Base-by-base conservation (phyloP, 1,140 invertebrate genomes). In the Dreissena rostriformis region DNA sequence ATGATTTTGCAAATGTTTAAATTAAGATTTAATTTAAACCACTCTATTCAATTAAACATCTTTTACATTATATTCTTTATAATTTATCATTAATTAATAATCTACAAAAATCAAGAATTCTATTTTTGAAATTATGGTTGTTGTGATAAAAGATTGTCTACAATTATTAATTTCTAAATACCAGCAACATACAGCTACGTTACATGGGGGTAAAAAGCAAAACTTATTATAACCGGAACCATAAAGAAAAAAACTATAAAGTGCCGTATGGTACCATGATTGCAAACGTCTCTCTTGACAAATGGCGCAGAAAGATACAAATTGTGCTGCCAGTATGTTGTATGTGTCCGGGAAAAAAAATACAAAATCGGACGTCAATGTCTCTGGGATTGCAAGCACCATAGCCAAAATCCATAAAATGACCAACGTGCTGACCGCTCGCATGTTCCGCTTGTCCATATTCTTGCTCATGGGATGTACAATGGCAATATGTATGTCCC, bases 221-320 rank as follows among this genome's bases (percentile, higher is more conserved):
- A 96, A 82, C 98, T 98, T 22, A 98, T 95, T 2, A 95, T 93
- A 39, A 98, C 93, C 0, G 98, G 98, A 53, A 98, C 93, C 0
- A 96, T 95, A 93, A 98, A 98, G 91, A n/a, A n/a, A n/a, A 97
- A 97, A 22, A 97, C 94, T 24, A 98, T 92, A 91, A 98, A 98
- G 95, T 0, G 94, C 91, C 86, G 95, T 95, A 0, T 96, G 95
- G 91, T 98, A 98, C 83, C 93, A 93, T 0, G 94, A 88, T 0
- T 96, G 95, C 94, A 96, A 96, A 72, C 96, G 94, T 28, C 85
- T 66, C 0, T 94, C 93, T 0, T 97, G 97, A 92, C 96, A 98
- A 0, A 97, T 97, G 93, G 96, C 96, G 92, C 97, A 98, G 0
- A 95, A 95, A 22, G 14, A 24, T 28, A 11, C 1, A 67, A 8